These are phyloP conservation scores for Dichetophora obliterata DNA, from an alignment of 2,888 invertebrate genomes.

Conservation along the genomic window DNA sequence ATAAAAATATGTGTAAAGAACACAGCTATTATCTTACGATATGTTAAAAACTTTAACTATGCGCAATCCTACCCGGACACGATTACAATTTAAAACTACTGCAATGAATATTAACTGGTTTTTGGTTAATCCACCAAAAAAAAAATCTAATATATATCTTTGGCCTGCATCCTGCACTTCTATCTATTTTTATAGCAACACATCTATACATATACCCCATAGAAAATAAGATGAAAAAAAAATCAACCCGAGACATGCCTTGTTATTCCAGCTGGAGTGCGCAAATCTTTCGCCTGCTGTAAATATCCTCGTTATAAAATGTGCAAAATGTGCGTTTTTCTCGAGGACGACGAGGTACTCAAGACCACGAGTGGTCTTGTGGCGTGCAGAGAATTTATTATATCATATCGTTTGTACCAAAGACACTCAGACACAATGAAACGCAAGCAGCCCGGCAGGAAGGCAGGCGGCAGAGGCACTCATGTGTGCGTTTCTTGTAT, in stretches of 20 bases:
- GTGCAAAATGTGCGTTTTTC: constrained; percentile 28
- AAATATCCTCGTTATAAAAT: constrained; percentile 5
- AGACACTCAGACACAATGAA: constrained; percentile 4
- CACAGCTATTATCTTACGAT: too few species aligned
- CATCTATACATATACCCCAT: too few species aligned
- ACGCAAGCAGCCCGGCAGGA: background rate
- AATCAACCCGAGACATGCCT: background rate
- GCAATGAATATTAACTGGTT: too few species aligned
- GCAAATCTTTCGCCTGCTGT: background rate
- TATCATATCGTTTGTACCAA: background rate
- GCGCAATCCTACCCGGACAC: too few species aligned
- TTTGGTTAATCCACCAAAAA: too few species aligned
- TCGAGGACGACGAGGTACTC: constrained; percentile 14
- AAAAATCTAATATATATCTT: too few species aligned
- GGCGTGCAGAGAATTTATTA: constrained; percentile 16
- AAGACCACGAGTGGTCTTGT: constrained; percentile 22
- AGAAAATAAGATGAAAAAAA: too few species aligned
- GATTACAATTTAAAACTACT: too few species aligned
- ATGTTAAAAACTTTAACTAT: too few species aligned
- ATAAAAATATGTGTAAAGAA: too few species aligned
- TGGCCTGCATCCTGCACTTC: too few species aligned
- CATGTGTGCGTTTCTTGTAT: background rate
- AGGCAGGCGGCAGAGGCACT: background rate
- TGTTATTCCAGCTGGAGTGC: background rate
- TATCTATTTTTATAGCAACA: too few species aligned